phyloP scores from a whole-genome alignment of 2,113 vertebrate genomes.

The Perca fluviatilis region DNA sequence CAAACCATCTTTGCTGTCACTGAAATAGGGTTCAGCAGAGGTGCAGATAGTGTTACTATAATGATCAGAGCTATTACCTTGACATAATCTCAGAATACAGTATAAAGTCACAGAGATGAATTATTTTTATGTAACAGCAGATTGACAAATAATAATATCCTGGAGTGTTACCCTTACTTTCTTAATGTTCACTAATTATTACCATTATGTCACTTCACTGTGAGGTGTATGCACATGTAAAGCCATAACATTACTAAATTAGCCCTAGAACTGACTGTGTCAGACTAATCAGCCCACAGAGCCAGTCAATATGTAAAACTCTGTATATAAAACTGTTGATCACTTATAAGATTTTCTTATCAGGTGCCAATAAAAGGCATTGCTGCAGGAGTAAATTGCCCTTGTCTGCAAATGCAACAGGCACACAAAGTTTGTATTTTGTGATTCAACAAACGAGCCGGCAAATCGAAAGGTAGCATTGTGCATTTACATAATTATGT shows the following conservation, averaged over 20 bases:
- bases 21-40: constrained; percentile 17
- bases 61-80: constrained; percentile 21
- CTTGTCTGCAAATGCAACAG: constrained; percentile 54
- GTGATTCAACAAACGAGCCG: constrained; percentile 65
- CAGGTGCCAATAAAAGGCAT: constrained; percentile 46
- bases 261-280: constrained; percentile 27
- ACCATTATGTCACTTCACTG: constrained; percentile 31
- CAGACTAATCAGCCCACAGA: constrained; percentile 47
- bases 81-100: constrained; percentile 21
- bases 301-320: constrained; percentile 50
- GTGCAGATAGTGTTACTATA: constrained; percentile 1
- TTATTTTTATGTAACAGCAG: background rate
- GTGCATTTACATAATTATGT: constrained; percentile 81
- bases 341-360: constrained; percentile 48
- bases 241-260: constrained; percentile 40
- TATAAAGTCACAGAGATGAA: background rate
- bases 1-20: constrained; percentile 19
- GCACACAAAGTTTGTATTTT: constrained; percentile 64
- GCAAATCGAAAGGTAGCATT: constrained; percentile 68
- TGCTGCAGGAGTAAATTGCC: constrained; percentile 33
- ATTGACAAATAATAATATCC: constrained; percentile 17
- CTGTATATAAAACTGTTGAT: constrained; percentile 62
- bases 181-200: constrained; percentile 29
- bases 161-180: constrained; percentile 20
- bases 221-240: constrained; percentile 32